Evolutionary conservation across 2,888 invertebrate genomes (phyloP).

Genomic region (Boloria euphrosyne): DNA sequence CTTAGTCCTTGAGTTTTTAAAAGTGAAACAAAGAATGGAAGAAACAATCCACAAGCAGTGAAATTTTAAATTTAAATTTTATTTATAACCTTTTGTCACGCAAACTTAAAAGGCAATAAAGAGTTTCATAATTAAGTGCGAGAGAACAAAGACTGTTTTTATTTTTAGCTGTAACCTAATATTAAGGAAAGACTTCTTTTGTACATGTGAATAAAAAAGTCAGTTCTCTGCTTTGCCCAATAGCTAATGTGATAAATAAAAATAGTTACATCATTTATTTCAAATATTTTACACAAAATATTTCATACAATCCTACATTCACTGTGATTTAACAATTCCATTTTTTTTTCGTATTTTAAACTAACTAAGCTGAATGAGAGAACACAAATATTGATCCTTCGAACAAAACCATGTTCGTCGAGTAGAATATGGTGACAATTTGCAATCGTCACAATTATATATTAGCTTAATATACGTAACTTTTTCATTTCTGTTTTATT

Average conservation of each 20-base stretch:
- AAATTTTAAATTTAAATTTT: not conserved
- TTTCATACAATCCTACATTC: slow-evolving; percentile 4
- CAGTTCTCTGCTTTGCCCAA: not conserved
- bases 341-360: slow-evolving; percentile 4
- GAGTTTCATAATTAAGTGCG: slow-evolving; percentile 4
- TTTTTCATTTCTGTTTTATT: no score
- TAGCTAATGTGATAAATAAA: not conserved
- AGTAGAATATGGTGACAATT: not conserved
- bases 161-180: slow-evolving; percentile 7
- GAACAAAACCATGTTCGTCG: not conserved
- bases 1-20: not conserved
- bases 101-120: not conserved
- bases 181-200: not conserved
- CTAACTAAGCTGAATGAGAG: slow-evolving; percentile 15
- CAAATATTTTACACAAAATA: slow-evolving; percentile 9
- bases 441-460: no score
- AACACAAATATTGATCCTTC: not conserved
- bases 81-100: slow-evolving; percentile 9
- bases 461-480: no score
- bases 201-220: no score
- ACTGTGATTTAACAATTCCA: slow-evolving; percentile 18
- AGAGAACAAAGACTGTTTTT: not conserved
- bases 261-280: not conserved
- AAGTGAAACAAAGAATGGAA: slow-evolving; percentile 1
- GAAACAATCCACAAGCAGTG: not conserved